Conservation (phyloP, 2,113 vertebrate genomes). For the Hemiprocne comata region DNA sequence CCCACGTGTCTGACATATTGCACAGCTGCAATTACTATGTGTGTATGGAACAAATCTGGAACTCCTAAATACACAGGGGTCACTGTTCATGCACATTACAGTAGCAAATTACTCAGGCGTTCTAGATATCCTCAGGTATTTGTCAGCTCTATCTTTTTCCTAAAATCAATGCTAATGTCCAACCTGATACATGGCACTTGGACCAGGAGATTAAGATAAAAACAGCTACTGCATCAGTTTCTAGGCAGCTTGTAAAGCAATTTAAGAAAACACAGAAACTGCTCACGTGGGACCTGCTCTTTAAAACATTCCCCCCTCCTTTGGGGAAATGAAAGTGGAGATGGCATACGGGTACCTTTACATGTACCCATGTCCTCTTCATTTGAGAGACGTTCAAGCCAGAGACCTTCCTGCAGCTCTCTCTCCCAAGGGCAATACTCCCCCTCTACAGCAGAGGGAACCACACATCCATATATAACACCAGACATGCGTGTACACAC, state of each 20-base stretch:
- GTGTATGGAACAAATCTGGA: neutral
- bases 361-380: conserved; percentile 91
- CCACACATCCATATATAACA: conserved; percentile 73
- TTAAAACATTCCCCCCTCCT: neutral
- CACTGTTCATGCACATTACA: neutral
- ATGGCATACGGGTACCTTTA: conserved; percentile 83
- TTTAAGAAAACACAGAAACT: neutral
- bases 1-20: neutral
- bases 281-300: conserved; percentile 72
- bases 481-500: conserved; percentile 35
- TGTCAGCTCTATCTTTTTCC: neutral
- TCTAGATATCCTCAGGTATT: neutral
- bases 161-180: neutral
- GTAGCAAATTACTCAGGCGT: neutral
- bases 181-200: neutral
- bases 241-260: neutral
- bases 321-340: neutral
- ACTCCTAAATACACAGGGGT: neutral
- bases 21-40: neutral
- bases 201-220: neutral
- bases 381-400: conserved; percentile 86
- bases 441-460: conserved; percentile 91
- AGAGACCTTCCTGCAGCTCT: conserved; percentile 90
- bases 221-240: neutral
- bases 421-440: conserved; percentile 93